Evolutionary conservation across 2,888 invertebrate genomes (phyloP), one percentile per base, ranked within the genome.

Genomic region (Gari tellinella): DNA sequence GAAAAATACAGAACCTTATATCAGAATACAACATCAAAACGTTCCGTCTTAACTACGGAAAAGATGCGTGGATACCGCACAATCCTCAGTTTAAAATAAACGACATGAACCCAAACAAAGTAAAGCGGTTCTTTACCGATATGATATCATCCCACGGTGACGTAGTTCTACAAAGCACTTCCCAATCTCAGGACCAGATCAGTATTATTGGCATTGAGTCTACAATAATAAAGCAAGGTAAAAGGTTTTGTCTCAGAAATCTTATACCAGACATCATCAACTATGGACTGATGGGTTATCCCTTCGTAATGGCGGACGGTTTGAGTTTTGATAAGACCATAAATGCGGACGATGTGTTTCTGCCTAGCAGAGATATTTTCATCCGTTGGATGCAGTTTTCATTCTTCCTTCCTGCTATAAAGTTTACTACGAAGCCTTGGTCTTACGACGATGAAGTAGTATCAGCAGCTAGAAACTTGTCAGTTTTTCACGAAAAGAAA

Each of bases 241-340:
- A 93, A 70, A 93, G 94, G 86, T 95, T 95, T 87, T 96, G 96
- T 0, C 92, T 96, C 0, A 92, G 94, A 72, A 94, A 95, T 3
- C 95, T 97, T 0, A 95, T 98, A 82, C 96, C 97, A 0, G 96
- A 96, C 0, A 95, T 97, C 72, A 92, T 90, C 19, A 79, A 85
- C 0, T 70, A 88, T 2, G 86, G 89, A 15, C 94, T 97, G 23
- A 96, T 97, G 83, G 98, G 98, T 0, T 98, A 96, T 90, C 94
- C 95, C 0, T 97, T 97, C 85, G 94, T 98, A 40, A 95, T 98
- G 94, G 97, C 98, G 0, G 98, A 98, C 0, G 96, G 97, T 0
- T 96, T 98, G 0, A 97, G 97, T 25, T 53, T 51, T 10, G 57
- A 67, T 21, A 43, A 64, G 8, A 60, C 51, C 10, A 51, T 38